Evolutionary conservation across 1,140 invertebrate species (phyloP), one percentile per base, ranked within the genome.

Genomic region (Coenobita brevimanus): DNA sequence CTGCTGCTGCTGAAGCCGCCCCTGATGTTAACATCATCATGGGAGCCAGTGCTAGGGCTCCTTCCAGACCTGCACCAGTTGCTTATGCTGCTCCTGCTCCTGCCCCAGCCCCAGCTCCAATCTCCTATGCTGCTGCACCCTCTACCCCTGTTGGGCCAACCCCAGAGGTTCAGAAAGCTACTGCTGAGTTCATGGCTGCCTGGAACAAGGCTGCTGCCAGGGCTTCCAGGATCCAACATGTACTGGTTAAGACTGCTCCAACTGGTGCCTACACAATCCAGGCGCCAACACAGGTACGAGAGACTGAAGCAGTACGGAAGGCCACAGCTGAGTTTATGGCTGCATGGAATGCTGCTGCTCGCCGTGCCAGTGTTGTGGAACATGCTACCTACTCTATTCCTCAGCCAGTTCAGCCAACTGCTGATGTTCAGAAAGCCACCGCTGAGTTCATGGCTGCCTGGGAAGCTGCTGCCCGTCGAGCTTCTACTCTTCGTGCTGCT

Each of bases 1-100:
- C 83, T 30, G 64, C 81, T 50, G 81, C 81, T 73, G 81, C 64
- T 54, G 62, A 36, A 71, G 62, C 81, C 10, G 81, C 67, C 33
- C 81, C 81, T 83, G 81, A 73, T 71, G 81, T 83, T 43, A 83
- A 83, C 81, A 83, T 83, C 24, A 83, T 83, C 57, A 83, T 83
- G 81, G 81, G 81, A 54, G 41, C 62, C 15, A 73, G 38, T 36
- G 67, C n/a, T n/a, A n/a, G n/a, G n/a, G n/a, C n/a, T n/a, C n/a
- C n/a, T n/a, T n/a, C 17, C 60, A n/a, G n/a, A n/a, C n/a, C n/a
- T n/a, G n/a, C n/a, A n/a, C n/a, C n/a, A 38, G 67, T 38, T 0
- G 2, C 30, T 2, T 30, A 76, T 76, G 73, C 17, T 24, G 73
- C 43, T 38, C n/a, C 41, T 30, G 38, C 24, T 17, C 6, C 43